A percentile compares a stretch with the other conserved stretches of the same genome.
Conservation (phyloP, 1,140 invertebrate species). For the Hycleus phaleratus region DNA sequence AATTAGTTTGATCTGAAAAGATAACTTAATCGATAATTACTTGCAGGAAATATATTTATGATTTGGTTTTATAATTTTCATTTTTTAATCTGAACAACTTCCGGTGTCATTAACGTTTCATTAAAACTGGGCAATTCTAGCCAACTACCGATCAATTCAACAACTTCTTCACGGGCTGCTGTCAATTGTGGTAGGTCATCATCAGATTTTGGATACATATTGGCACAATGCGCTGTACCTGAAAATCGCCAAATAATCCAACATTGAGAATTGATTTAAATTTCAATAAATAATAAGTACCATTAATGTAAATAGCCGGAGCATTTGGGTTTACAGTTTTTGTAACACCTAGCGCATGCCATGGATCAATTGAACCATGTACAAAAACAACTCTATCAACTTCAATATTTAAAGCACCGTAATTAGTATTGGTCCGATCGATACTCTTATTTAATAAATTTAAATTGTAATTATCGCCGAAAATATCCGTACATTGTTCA, state of each 20-base stretch:
- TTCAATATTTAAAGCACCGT: conserved; percentile 66
- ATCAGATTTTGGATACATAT: conserved; percentile 64
- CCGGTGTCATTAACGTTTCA: too few relatives aligned
- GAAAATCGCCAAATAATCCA: conserved; percentile 12
- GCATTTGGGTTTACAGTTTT: conserved; percentile 47
- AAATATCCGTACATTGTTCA: conserved; percentile 78
- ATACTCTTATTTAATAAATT: conserved; percentile 54
- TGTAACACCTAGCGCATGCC: conserved; percentile 77
- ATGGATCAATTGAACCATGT: conserved; percentile 88
- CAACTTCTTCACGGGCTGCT: conserved; percentile 54
- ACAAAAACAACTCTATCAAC: conserved; percentile 74
- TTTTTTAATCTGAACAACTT: not conserved
- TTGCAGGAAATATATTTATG: too few relatives aligned
- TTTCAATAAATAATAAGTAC: conserved; percentile 38
- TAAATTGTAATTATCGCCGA: conserved; percentile 46
- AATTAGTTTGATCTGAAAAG: too few relatives aligned
- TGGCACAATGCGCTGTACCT: conserved; percentile 76
- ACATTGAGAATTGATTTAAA: not conserved
- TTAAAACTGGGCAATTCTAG: not conserved
- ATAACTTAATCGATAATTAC: too few relatives aligned
- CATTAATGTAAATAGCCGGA: conserved; percentile 66
- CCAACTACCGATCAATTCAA: conserved; percentile 45
- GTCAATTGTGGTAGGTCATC: conserved; percentile 55
- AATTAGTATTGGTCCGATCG: conserved; percentile 66
- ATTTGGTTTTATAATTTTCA: not conserved